phyloP scores from a whole-genome alignment of 2,888 invertebrate genomes.

The Ennomos erosarius region DNA sequence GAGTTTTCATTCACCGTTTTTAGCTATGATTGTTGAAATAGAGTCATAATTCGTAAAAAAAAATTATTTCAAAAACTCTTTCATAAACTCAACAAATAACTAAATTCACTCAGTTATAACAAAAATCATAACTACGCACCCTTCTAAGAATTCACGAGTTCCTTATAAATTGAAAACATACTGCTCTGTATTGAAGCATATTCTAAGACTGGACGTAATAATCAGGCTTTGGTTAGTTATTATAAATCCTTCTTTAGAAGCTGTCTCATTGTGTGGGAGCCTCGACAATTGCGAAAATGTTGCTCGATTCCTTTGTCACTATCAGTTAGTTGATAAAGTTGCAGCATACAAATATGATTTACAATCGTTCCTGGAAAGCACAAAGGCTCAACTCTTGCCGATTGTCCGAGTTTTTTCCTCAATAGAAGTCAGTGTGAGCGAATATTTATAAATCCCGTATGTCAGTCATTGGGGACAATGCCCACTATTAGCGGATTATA shows the following conservation, averaged over 20 bases:
- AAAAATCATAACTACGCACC: conserved; percentile 35
- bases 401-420: conserved; percentile 58
- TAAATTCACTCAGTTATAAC: conserved; percentile 37
- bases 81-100: conserved; percentile 2
- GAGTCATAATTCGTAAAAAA: not conserved
- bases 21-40: too few relatives aligned
- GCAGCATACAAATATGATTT: conserved; percentile 75
- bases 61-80: conserved; percentile 11
- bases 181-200: conserved; percentile 25
- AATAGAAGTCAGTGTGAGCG: conserved; percentile 56
- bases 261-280: conserved; percentile 54
- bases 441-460: conserved; percentile 57
- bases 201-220: conserved; percentile 44
- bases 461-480: conserved; percentile 80
- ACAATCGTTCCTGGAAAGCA: conserved; percentile 64
- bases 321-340: conserved; percentile 57
- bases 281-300: conserved; percentile 63
- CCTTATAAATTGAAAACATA: conserved; percentile 45
- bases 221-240: conserved; percentile 54
- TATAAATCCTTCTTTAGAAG: conserved; percentile 61
- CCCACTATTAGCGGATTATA: conserved; percentile 83
- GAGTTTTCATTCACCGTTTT: too few relatives aligned
- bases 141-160: conserved; percentile 54
- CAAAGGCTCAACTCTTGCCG: conserved; percentile 74
- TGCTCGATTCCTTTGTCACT: conserved; percentile 35